Evolutionary conservation across 2,888 invertebrate species (phyloP), one percentile per base, ranked within the genome.

Genomic region (Hirtodrosophila confusa): DNA sequence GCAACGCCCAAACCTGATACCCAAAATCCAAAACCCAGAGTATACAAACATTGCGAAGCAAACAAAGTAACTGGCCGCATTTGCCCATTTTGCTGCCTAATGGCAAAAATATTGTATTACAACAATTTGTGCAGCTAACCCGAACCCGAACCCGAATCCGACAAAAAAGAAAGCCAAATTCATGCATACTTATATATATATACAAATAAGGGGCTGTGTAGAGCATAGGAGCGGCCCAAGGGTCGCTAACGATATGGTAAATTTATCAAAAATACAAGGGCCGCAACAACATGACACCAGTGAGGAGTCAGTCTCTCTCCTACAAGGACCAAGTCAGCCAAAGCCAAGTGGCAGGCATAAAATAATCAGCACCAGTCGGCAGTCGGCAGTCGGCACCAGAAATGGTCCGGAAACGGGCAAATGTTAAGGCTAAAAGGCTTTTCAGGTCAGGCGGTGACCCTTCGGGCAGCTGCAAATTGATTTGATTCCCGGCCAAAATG

Each of bases 61-160:
- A 79, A 80, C 86, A 76, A 67, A 75, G 79, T 67, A 69, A 75
- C 65, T 67, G 79, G 69, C 73, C 61, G 62, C 75, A 63, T 54
- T 71, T 71, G 71, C 51, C 71, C 79, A 77, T 80, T 78, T 78
- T 75, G 45, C 71, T 64, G 85, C 66, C 85, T 85, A 87, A 84
- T 85, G 87, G 85, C 72, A 60, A 85, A 85, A 84, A 86, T 84
- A 87, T 87, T 85, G 86, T 85, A 84, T 84, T 84, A 87, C 84
- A 87, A 78, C 75, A 86, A 86, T 78, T 75, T 80, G 72, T 75
- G 72, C 65, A 68, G 69, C 58, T 35, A 62, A 47, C 61, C 51
- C 49, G 47, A 69, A 39, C 51, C 29, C 33, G 51, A 54, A 43
- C 45, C 48, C 23, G 37, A 37, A 39, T 7, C 27, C 17, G 23